Base-by-base conservation (phyloP, 2,113 vertebrate species). In the Axis porcinus region DNA sequence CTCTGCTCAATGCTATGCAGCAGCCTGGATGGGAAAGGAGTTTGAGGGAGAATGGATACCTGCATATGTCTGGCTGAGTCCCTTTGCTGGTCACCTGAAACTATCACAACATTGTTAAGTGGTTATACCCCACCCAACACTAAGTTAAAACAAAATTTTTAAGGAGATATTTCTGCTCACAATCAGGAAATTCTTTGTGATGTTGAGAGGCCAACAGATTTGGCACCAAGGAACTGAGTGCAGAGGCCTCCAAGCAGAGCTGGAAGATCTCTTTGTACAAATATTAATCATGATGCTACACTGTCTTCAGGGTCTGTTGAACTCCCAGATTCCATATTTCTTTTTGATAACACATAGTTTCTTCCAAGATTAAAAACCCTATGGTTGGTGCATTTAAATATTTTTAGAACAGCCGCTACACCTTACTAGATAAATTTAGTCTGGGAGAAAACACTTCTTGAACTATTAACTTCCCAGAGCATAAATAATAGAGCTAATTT, bases 401-500 rank as follows among this genome's bases (percentile, higher is more conserved):
- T 82, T 89, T 91, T 96, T 50, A 40, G 25, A 64, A 86, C 52
- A 78, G 62, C 27, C 57, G 1, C 19, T 70, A 47, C 5, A 78
- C 4, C 15, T 92, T 94, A 79, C 5, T 86, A 50, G 86, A 95
- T 86, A 93, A 89, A 94, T 47, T 85, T 89, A 50, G 4, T 79
- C 27, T 76, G 15, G 50, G 27, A 58, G 50, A 43, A 81, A 93
- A 96, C 88, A 86, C 7, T 60, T 89, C 74, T 87, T 94, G 2
- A 95, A 87, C 40, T 86, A 76, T 47, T 88, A 92, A 83, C 25
- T 81, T 7, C 19, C 82, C 7, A 19, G 28, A 33, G 64, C 58
- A 81, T 86, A 92, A 92, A 79, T 70, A 95, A 78, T 17, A 94
- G 45, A 86, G 43, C 30, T 86, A 86, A 92, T 45, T 81, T 91